A percentile compares a stretch with the other conserved stretches of the same genome.
phyloP scores from a whole-genome alignment of 1,140 invertebrate species.

The Eueides isabella region DNA sequence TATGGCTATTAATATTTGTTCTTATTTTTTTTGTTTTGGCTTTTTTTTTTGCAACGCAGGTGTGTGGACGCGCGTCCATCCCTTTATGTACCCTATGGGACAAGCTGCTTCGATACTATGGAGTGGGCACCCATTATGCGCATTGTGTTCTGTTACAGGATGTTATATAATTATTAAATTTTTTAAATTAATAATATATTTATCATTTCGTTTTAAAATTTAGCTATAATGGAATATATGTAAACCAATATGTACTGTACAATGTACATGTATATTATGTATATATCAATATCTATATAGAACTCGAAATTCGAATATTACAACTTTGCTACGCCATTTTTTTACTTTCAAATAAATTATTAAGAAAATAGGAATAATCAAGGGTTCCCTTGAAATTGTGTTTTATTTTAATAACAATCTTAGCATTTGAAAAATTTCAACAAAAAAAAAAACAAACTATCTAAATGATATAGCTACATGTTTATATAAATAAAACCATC shows the following conservation, averaged over 20 bases:
- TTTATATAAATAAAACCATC: constrained; percentile 30
- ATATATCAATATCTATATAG: too few species aligned
- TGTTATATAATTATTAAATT: constrained; percentile 28
- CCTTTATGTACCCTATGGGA: constrained; percentile 56
- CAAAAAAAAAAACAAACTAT: not conserved
- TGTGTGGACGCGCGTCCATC: constrained; percentile 71
- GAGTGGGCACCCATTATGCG: constrained; percentile 58
- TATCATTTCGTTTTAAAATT: not conserved
- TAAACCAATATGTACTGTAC: too few species aligned
- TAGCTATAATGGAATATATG: too few species aligned
- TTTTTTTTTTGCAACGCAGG: constrained; percentile 57
- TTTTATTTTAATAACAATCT: too few species aligned
- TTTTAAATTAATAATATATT: not conserved
- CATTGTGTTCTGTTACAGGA: constrained; percentile 55
- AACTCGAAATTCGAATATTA: too few species aligned
- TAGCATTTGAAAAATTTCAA: not conserved
- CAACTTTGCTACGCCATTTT: too few species aligned
- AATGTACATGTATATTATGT: too few species aligned
- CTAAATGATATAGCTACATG: not conserved
- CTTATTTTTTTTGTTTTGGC: constrained; percentile 38
- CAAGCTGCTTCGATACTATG: constrained; percentile 58
- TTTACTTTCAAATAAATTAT: too few species aligned
- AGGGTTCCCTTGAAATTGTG: too few species aligned
- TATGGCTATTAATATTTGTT: constrained; percentile 28
- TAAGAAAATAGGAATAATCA: too few species aligned